Evolutionary conservation across 2,113 vertebrate genomes (phyloP).

Genomic region (Lynx canadensis): DNA sequence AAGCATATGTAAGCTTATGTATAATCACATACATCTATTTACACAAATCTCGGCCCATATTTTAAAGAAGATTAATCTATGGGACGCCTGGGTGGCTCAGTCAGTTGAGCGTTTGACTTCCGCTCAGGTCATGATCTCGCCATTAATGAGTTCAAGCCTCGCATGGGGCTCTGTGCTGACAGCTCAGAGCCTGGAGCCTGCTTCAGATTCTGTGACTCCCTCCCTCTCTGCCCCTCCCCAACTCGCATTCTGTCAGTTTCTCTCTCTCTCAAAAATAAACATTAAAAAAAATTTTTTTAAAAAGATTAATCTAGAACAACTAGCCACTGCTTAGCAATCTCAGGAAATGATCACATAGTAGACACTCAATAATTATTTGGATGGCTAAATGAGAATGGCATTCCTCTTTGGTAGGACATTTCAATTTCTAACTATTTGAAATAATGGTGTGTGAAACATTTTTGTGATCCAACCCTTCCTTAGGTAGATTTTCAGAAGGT

Average conservation of each 20-base stretch:
- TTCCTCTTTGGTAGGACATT: neutral
- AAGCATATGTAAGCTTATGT: neutral
- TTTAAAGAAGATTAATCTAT: too few species aligned
- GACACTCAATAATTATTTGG: neutral
- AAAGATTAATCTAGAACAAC: neutral
- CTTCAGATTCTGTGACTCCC: too few species aligned
- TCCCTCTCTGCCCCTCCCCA: too few species aligned
- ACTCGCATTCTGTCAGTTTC: too few species aligned
- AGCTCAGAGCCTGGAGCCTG: too few species aligned
- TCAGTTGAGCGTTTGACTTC: too few species aligned
- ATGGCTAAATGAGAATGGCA: neutral
- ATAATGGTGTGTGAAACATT: neutral
- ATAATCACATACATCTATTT: neutral
- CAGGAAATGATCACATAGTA: neutral
- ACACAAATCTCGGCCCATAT: neutral
- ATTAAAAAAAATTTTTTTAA: too few species aligned
- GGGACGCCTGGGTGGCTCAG: too few species aligned
- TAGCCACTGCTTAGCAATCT: neutral
- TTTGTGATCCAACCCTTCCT: neutral
- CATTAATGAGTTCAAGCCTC: too few species aligned
- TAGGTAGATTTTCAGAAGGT: neutral
- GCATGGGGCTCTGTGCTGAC: too few species aligned
- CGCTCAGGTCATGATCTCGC: too few species aligned
- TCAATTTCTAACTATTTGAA: conserved; percentile 14
- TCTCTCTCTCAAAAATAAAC: too few species aligned